Conservation (phyloP, 2,797 vertebrate species). For the Mareca strepera region DNA sequence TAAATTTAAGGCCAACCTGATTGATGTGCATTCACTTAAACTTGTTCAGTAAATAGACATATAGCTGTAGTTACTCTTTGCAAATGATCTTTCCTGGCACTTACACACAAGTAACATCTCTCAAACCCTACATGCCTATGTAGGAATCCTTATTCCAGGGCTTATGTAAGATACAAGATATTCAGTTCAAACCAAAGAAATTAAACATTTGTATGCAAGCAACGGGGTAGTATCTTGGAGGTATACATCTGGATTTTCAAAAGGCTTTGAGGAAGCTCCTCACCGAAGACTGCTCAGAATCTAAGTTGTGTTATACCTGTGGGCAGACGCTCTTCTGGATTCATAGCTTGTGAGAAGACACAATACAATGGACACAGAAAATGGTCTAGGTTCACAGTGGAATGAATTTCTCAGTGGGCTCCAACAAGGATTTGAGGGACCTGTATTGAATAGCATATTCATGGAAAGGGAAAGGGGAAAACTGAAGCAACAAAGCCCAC, state of each 20-base stretch:
- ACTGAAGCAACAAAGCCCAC: neutral
- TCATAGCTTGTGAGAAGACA: neutral
- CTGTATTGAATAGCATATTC: neutral
- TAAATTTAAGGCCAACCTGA: neutral
- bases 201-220: neutral
- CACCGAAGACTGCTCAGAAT: neutral
- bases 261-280: conserved; percentile 22
- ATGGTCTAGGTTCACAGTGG: neutral
- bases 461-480: neutral
- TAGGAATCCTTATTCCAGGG: neutral
- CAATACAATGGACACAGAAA: neutral
- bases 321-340: neutral
- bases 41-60: neutral
- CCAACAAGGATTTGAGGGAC: neutral
- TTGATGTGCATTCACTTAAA: neutral
- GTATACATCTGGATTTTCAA: neutral
- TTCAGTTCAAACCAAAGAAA: neutral
- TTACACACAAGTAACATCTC: neutral
- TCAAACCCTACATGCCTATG: neutral
- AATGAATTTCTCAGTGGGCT: neutral
- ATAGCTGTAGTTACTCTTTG: neutral
- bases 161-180: neutral
- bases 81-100: neutral
- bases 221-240: neutral
- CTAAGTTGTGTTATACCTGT: neutral